A percentile compares a stretch with the other conserved stretches of the same genome.
These are phyloP conservation scores for Heliconius sara DNA, from an alignment of 2,888 invertebrate species.

Conservation along the genomic window DNA sequence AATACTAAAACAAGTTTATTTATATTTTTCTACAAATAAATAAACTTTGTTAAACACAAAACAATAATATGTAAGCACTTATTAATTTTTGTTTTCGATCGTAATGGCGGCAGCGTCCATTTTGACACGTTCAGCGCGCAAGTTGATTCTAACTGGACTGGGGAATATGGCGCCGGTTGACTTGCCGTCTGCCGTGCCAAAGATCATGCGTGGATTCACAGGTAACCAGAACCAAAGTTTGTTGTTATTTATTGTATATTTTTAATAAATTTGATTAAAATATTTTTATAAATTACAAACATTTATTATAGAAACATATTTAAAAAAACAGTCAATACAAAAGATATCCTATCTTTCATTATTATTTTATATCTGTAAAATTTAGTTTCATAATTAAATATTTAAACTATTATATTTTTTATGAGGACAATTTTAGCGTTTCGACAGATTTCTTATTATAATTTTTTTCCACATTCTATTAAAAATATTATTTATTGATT, in stretches of 20 bases:
- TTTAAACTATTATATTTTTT: background rate
- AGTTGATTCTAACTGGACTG: conserved; percentile 71
- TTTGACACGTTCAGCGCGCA: conserved; percentile 55
- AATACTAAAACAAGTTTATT: conserved; percentile 1
- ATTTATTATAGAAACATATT: no score
- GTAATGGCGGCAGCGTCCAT: conserved; percentile 46
- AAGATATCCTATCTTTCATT: background rate
- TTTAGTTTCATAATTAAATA: background rate
- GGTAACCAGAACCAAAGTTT: conserved; percentile 47
- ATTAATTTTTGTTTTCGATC: conserved; percentile 44
- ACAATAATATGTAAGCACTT: conserved; percentile 29
- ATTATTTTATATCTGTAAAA: background rate
- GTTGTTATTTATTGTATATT: background rate
- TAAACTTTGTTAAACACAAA: conserved; percentile 32
- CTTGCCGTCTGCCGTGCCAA: conserved; percentile 58
- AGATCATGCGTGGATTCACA: conserved; percentile 65
- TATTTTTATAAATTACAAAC: background rate
- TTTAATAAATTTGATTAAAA: background rate
- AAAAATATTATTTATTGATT: no score
- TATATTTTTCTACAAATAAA: conserved; percentile 23
- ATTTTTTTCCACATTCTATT: background rate
- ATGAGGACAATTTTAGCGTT: background rate
- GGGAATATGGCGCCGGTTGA: conserved; percentile 65
- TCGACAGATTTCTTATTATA: background rate
- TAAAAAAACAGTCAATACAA: no score